Evolutionary conservation across 2,797 vertebrate genomes (phyloP).

Genomic region (Cirrhinus molitorella): DNA sequence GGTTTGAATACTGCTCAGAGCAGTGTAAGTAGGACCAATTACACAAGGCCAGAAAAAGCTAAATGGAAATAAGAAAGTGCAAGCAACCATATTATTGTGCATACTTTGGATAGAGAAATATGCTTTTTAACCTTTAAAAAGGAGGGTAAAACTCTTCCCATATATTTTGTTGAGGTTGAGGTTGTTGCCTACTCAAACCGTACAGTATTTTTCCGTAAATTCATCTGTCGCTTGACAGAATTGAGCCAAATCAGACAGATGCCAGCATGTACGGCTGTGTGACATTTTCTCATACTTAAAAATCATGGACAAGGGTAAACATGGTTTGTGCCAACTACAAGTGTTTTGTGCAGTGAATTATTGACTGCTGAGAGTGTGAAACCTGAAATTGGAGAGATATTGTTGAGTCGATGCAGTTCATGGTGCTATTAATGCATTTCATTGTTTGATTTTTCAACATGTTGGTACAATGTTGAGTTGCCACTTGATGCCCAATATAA

Average conservation of each 20-base stretch:
- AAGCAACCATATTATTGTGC: neutral
- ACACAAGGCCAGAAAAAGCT: neutral
- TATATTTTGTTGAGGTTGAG: slow-evolving; percentile 3
- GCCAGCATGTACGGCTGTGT: slow-evolving; percentile 18
- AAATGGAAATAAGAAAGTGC: neutral
- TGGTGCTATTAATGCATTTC: slow-evolving; percentile 9
- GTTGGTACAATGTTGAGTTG: neutral
- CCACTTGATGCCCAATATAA: slow-evolving; percentile 1
- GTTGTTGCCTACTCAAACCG: neutral
- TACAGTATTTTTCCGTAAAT: neutral
- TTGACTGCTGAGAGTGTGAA: slow-evolving; percentile 37
- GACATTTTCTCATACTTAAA: slow-evolving; percentile 25
- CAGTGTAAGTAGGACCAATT: neutral
- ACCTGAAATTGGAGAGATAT: slow-evolving; percentile 26
- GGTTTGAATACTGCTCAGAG: neutral
- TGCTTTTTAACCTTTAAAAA: neutral
- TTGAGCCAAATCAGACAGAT: slow-evolving; percentile 14
- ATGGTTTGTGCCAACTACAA: slow-evolving; percentile 31
- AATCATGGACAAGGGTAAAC: slow-evolving; percentile 34
- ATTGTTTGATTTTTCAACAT: slow-evolving; percentile 24
- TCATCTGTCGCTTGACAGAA: neutral
- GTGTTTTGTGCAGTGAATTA: slow-evolving; percentile 45
- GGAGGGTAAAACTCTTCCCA: neutral
- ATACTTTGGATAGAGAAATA: neutral
- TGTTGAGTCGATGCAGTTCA: slow-evolving; percentile 19